Evolutionary conservation across 2,797 vertebrate genomes (phyloP), one percentile per base, ranked within the genome.

Genomic region (Spinibarbus caldwelli): DNA sequence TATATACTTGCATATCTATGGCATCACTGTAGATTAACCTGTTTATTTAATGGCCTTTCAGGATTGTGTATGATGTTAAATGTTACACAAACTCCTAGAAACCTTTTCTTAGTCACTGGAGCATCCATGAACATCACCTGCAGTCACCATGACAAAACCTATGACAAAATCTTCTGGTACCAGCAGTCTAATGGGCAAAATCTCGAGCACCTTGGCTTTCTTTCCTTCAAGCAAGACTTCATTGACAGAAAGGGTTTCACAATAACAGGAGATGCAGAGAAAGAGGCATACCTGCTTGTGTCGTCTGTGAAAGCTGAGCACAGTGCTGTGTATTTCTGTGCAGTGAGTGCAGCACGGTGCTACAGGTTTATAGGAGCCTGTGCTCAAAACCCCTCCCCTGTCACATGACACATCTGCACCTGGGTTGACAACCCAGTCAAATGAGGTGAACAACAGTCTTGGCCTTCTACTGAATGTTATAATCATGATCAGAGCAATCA

Each of bases 151-250:
- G 91, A 93, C 80, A 0, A 1, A 0, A 88, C 0, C 7, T 92
- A 92, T 1, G 78, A 93, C 89, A 91, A 87, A 0, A 84, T 93
- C 31, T 90, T 90, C 43, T 94, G 93, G 93, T 94, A 94, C 49
- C 90, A 90, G 78, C 88, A 89, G 52, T 38, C 84, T 49, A 11
- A 76, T 2, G 87, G 87, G 66, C 43, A 90, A 86, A 87, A 66
- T 6, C 83, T 93, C 0, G 88, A 88, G 83, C 66, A 89, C 0
- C 73, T 94, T 2, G 92, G 86, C 1, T 90, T 86, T 2, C 29
- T 93, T 3, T 47, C 8, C 29, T 93, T 86, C 36, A 76, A 43
- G 70, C 2, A 0, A 0, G 0, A 4, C 1, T 9, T 2, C 0
- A 1, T 87, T 4, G 91, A 92, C 21, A 0, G 43, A n/a, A 67